Conservation (phyloP, 2,888 invertebrate genomes). For the Eulithis prunata region DNA sequence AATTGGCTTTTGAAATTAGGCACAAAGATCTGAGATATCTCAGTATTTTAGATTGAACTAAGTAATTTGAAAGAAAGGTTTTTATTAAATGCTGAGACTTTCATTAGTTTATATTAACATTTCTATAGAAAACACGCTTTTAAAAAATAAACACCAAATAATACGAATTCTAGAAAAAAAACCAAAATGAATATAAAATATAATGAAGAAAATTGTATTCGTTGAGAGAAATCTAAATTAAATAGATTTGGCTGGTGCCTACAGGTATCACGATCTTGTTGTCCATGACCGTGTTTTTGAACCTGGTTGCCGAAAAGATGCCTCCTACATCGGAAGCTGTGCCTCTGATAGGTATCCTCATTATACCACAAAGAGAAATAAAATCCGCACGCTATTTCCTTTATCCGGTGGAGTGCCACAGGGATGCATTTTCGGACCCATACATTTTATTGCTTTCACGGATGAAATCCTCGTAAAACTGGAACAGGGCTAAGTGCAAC, state of each 20-base stretch:
- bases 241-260: constrained; percentile 71
- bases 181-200: too few relatives aligned
- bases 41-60: constrained; percentile 26
- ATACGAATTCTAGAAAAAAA: too few relatives aligned
- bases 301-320: constrained; percentile 98
- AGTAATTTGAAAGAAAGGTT: constrained; percentile 12
- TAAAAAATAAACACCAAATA: too few relatives aligned
- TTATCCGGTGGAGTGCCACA: constrained; percentile 32
- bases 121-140: too few relatives aligned
- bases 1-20: constrained; percentile 45
- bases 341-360: constrained; percentile 89
- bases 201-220: background rate
- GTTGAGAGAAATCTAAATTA: constrained; percentile 13
- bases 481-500: background rate
- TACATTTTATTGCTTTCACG: constrained; percentile 32
- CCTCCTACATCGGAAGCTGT: constrained; percentile 94
- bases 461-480: constrained; percentile 21
- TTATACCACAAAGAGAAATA: constrained; percentile 44
- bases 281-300: constrained; percentile 98
- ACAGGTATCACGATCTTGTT: constrained; percentile 98
- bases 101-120: background rate
- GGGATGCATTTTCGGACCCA: constrained; percentile 32
- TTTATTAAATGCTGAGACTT: constrained; percentile 9
- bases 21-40: constrained; percentile 24
- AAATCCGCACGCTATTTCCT: constrained; percentile 53